These are phyloP conservation scores for Drosophila burlai DNA, from an alignment of 1,140 invertebrate species.

Conservation along the genomic window DNA sequence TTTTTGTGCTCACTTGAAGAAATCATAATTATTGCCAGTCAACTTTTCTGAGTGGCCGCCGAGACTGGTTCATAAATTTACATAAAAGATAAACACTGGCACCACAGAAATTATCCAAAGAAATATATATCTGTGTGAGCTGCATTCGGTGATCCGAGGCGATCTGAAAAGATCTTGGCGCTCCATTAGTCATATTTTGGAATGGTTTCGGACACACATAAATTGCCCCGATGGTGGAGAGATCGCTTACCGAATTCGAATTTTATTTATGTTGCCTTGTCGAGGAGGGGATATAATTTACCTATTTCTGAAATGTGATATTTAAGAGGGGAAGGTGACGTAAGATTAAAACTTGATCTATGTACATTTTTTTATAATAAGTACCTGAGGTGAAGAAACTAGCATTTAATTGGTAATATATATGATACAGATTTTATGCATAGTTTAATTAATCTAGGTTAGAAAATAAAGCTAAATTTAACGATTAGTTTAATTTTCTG, in stretches of 20 bases:
- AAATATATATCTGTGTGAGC: conserved; percentile 24
- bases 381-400: not conserved
- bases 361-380: not conserved
- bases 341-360: not conserved
- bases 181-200: conserved; percentile 56
- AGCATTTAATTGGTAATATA: not conserved
- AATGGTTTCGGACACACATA: conserved; percentile 40
- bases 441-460: not conserved
- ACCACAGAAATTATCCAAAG: conserved; percentile 25
- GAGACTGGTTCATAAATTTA: conserved; percentile 60
- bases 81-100: conserved; percentile 61
- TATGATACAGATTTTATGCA: not conserved
- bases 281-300: conserved; percentile 10
- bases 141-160: conserved; percentile 28
- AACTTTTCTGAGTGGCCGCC: conserved; percentile 49
- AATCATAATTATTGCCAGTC: conserved; percentile 82
- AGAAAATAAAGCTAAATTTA: not conserved
- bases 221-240: conserved; percentile 17
- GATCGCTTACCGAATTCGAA: conserved; percentile 43
- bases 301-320: not conserved
- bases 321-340: not conserved
- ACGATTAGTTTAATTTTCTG: too few relatives aligned
- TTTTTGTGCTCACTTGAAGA: conserved; percentile 60
- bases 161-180: conserved; percentile 48
- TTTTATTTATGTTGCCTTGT: conserved; percentile 20